Conservation (phyloP, 2,888 invertebrate species). For the Hydrotaea diabolus region DNA sequence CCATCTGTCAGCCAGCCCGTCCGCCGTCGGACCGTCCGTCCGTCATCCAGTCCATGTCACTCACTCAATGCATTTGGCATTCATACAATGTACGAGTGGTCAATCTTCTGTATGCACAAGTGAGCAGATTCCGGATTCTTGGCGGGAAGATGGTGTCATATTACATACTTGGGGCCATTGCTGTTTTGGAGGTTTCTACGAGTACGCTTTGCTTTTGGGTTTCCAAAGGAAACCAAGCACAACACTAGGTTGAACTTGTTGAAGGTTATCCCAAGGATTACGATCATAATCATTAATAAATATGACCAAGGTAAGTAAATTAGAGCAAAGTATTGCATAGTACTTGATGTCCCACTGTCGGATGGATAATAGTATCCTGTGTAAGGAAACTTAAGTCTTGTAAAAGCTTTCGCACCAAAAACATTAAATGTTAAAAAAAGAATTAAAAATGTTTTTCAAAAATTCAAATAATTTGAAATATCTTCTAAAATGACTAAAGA, state of each 20-base stretch:
- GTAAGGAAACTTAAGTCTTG: no score
- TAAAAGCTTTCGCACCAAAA: no score
- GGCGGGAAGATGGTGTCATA: slow-evolving; percentile 11
- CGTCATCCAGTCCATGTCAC: slow-evolving; percentile 1
- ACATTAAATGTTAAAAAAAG: no score
- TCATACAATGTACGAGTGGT: neutral
- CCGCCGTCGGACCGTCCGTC: neutral
- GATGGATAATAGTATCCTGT: no score
- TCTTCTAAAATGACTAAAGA: no score
- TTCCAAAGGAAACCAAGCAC: neutral
- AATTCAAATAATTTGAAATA: no score
- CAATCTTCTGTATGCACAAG: no score
- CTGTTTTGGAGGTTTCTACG: neutral
- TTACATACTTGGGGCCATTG: neutral
- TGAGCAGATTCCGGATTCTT: neutral
- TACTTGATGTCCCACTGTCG: no score
- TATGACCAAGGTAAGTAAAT: no score
- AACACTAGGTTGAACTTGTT: neutral
- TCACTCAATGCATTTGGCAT: neutral
- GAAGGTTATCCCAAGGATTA: neutral
- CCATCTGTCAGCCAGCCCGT: slow-evolving; percentile 9
- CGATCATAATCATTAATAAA: neutral
- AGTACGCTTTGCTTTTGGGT: neutral
- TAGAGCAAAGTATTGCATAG: no score
- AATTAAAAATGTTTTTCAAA: no score